Percentiles rank a stretch among this genome's conserved stretches.
Evolutionary conservation across 2,797 vertebrate species (phyloP).

Genomic region (Anguilla pacifica): DNA sequence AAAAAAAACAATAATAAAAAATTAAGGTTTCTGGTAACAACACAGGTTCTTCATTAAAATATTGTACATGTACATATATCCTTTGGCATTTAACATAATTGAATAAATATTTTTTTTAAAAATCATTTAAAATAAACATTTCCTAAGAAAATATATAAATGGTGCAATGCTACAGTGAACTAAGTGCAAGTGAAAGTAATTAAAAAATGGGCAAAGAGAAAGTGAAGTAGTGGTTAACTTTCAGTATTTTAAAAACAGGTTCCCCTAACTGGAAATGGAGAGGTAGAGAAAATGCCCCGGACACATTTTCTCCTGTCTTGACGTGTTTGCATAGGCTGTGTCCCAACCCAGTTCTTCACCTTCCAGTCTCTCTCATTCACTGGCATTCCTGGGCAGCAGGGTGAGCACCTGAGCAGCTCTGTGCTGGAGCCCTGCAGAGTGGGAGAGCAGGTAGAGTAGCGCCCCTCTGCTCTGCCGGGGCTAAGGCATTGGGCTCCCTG

Average conservation of each 20-base stretch:
- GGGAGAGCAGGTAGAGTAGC: neutral
- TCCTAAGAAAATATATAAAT: conserved; percentile 26
- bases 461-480: neutral
- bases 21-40: conserved; percentile 41
- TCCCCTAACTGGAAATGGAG: neutral
- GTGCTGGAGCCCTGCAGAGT: neutral
- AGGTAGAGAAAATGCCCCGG: neutral
- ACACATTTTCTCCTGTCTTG: conserved; percentile 21
- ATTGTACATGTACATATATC: conserved; percentile 45
- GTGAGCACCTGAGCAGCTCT: neutral
- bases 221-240: conserved; percentile 29
- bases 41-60: conserved; percentile 41
- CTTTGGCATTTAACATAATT: conserved; percentile 62
- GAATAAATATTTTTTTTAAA: conserved; percentile 50
- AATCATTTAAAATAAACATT: conserved; percentile 43
- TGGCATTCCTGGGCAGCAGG: neutral
- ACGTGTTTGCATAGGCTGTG: conserved; percentile 54
- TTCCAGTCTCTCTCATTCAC: conserved; percentile 14
- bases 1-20: conserved; percentile 21
- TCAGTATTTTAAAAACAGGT: neutral
- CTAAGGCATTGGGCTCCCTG: conserved; percentile 38
- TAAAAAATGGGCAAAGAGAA: conserved; percentile 23
- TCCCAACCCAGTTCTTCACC: conserved; percentile 42
- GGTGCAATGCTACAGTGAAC: conserved; percentile 44
- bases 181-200: conserved; percentile 38